Conservation (phyloP, 2,113 vertebrate species). For the Halichoerus grypus region DNA sequence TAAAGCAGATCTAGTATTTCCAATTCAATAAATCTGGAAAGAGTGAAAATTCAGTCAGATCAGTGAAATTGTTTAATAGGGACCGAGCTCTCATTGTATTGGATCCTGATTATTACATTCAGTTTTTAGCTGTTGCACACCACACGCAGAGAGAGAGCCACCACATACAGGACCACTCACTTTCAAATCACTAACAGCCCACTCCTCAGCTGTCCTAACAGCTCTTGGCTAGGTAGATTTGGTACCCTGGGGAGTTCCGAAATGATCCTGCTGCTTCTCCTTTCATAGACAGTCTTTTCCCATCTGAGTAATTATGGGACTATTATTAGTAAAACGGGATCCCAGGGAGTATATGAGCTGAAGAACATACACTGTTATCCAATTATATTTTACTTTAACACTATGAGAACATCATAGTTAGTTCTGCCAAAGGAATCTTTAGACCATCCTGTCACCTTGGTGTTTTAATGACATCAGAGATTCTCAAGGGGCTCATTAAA, state of each 20-base stretch:
- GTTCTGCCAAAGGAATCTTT: neutral
- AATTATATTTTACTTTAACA: neutral
- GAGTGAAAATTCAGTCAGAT: neutral
- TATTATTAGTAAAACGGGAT: neutral
- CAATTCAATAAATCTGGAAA: neutral
- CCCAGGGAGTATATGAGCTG: neutral
- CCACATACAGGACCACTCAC: neutral
- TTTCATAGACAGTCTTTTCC: neutral
- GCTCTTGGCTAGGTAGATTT: neutral
- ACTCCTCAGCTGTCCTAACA: neutral
- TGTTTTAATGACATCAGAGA: neutral
- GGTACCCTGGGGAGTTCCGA: neutral
- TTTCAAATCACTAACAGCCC: neutral
- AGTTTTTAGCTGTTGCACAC: neutral
- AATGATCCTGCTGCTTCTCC: neutral
- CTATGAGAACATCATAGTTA: neutral
- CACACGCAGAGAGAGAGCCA: too few relatives aligned
- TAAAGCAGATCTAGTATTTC: neutral
- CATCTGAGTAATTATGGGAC: neutral
- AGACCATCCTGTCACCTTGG: neutral
- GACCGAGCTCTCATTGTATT: neutral
- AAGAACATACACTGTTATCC: neutral
- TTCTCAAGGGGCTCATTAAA: neutral
- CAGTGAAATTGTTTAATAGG: neutral
- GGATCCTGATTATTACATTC: neutral